Conservation (phyloP, 1,140 invertebrate species). For the Chrysomallon squamiferum region DNA sequence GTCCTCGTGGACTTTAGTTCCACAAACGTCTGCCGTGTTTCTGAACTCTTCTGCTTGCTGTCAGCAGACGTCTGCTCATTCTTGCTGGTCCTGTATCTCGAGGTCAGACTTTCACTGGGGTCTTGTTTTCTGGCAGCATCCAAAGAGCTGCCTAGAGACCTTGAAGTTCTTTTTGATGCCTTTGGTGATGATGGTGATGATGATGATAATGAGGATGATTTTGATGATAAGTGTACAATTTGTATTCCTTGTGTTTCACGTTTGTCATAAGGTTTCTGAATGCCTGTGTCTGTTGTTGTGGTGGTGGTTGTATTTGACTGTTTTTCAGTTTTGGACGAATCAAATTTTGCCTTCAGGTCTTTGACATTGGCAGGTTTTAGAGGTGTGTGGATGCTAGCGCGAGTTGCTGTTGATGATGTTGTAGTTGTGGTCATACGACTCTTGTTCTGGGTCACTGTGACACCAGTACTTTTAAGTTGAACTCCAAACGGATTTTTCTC, state of each 20-base stretch:
- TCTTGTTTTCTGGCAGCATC: background rate
- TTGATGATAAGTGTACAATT: too few relatives aligned
- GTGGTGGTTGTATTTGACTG: background rate
- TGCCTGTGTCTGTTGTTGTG: background rate
- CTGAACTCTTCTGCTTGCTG: too few relatives aligned
- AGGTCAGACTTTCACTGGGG: background rate
- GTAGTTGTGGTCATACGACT: background rate
- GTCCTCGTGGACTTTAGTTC: too few relatives aligned
- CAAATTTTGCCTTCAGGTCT: constrained; percentile 3
- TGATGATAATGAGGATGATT: too few relatives aligned
- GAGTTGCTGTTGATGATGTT: background rate
- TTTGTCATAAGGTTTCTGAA: background rate
- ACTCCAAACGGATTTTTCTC: background rate
- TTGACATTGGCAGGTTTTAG: background rate
- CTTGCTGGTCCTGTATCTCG: background rate
- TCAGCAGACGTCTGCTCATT: too few relatives aligned
- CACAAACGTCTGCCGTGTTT: too few relatives aligned
- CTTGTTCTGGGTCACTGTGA: background rate
- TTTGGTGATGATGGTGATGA: too few relatives aligned
- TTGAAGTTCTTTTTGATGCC: background rate
- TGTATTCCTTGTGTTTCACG: too few relatives aligned
- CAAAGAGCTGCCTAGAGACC: background rate
- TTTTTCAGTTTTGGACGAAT: background rate
- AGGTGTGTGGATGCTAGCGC: background rate
- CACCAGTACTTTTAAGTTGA: background rate